Conservation (phyloP, 2,113 vertebrate species). For the Phasianus colchicus region DNA sequence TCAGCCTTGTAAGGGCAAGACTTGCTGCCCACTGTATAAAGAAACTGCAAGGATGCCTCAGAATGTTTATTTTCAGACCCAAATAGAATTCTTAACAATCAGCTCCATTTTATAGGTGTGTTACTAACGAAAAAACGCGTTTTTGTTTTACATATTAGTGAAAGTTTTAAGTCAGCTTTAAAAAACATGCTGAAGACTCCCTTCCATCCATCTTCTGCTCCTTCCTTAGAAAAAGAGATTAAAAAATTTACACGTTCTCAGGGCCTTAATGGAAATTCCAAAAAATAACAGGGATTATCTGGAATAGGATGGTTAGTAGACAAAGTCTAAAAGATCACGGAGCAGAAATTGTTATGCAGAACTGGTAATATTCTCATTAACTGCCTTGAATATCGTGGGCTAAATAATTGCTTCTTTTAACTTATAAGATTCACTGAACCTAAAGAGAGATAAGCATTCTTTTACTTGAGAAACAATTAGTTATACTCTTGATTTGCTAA, state of each 20-base stretch:
- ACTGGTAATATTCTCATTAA: not conserved
- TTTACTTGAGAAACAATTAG: slow-evolving; percentile 61
- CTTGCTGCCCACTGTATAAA: not conserved
- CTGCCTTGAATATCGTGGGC: not conserved
- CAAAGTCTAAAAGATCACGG: not conserved
- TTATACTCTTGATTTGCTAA: slow-evolving; percentile 63
- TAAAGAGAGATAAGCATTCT: slow-evolving; percentile 39
- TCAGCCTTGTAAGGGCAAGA: not conserved
- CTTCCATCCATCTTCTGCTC: not conserved
- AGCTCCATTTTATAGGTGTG: not conserved
- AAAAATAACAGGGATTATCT: not conserved
- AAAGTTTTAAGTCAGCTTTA: not conserved
- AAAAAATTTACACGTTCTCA: not conserved
- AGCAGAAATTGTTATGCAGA: not conserved
- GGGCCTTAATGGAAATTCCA: not conserved
- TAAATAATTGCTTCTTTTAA: slow-evolving; percentile 45
- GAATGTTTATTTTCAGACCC: not conserved
- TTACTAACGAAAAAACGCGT: not conserved
- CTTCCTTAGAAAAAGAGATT: too few relatives aligned
- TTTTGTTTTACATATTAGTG: not conserved
- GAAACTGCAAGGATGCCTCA: not conserved
- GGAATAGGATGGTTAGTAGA: not conserved
- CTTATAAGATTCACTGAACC: slow-evolving; percentile 44
- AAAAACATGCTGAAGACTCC: not conserved
- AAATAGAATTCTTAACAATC: not conserved